These are phyloP conservation scores for Atrichornis clamosus DNA, from an alignment of 2,113 vertebrate genomes.

Conservation along the genomic window DNA sequence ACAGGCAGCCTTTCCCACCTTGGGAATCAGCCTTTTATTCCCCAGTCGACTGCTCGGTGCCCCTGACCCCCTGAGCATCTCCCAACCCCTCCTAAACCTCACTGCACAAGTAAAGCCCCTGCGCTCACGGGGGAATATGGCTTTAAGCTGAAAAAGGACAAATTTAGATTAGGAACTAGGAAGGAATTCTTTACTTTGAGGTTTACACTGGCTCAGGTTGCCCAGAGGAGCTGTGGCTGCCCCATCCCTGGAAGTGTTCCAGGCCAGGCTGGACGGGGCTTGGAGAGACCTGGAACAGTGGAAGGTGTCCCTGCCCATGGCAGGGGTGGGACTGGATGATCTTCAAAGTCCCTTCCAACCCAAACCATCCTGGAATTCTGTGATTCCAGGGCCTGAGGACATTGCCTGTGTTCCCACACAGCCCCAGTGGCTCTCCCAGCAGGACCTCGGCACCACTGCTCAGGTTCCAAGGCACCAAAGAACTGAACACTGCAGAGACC, in stretches of 20 bases:
- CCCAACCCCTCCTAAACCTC: neutral
- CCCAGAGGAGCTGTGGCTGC: neutral
- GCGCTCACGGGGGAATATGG: fast-evolving
- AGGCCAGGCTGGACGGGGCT: fast-evolving
- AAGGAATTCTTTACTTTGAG: neutral
- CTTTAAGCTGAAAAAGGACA: neutral
- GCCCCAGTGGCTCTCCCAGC: neutral
- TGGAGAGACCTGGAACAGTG: neutral
- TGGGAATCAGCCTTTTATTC: neutral
- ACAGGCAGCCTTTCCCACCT: neutral
- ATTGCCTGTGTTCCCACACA: neutral
- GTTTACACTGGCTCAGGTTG: neutral
- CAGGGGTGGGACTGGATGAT: neutral
- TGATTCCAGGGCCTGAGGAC: neutral
- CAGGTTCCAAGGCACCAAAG: neutral
- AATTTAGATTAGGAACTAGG: neutral
- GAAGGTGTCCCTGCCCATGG: neutral
- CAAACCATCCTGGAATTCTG: neutral
- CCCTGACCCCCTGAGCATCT: neutral
- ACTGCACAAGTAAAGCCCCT: neutral
- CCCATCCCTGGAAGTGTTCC: neutral
- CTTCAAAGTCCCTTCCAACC: neutral
- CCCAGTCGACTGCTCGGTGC: fast-evolving
- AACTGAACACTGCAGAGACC: neutral
- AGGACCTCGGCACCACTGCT: neutral